Percentiles rank a stretch among this genome's conserved stretches.
phyloP scores from a whole-genome alignment of 2,888 invertebrate species.

The Pollenia griseotomentosa region DNA sequence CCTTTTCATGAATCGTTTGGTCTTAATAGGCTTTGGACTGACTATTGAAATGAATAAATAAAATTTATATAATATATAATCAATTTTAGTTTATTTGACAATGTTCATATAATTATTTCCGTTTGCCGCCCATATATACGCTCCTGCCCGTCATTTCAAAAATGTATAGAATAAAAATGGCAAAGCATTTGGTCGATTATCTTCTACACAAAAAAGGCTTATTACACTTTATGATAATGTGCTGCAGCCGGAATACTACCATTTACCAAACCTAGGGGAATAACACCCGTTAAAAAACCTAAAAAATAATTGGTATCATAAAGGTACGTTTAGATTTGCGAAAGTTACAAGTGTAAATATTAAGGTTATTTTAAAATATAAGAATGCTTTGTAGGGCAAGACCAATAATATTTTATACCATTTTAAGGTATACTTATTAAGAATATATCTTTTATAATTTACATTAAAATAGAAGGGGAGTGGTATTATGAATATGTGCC shows the following conservation, averaged over 20 bases:
- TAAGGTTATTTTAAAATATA: background rate
- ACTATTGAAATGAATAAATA: too few species aligned
- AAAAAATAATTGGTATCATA: background rate
- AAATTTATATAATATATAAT: too few species aligned
- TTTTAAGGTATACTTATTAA: too few species aligned
- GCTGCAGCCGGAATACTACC: slow-evolving; percentile 13
- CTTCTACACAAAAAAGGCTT: slow-evolving; percentile 59
- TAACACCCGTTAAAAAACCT: background rate
- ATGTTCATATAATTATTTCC: background rate
- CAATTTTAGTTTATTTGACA: background rate
- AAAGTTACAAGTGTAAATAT: too few species aligned
- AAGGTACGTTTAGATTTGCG: background rate
- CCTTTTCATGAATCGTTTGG: too few species aligned
- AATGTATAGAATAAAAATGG: slow-evolving; percentile 11
- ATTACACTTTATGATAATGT: slow-evolving; percentile 61
- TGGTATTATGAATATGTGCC: too few species aligned
- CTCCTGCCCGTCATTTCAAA: background rate
- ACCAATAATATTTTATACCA: too few species aligned
- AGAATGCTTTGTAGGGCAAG: background rate
- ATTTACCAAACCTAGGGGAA: slow-evolving; percentile 9
- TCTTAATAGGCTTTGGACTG: too few species aligned
- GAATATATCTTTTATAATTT: too few species aligned
- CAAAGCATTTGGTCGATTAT: slow-evolving; percentile 53
- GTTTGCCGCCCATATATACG: background rate
- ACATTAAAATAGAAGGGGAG: too few species aligned